Evolutionary conservation across 2,797 vertebrate species (phyloP).

Genomic region (Xiphophorus birchmanni): DNA sequence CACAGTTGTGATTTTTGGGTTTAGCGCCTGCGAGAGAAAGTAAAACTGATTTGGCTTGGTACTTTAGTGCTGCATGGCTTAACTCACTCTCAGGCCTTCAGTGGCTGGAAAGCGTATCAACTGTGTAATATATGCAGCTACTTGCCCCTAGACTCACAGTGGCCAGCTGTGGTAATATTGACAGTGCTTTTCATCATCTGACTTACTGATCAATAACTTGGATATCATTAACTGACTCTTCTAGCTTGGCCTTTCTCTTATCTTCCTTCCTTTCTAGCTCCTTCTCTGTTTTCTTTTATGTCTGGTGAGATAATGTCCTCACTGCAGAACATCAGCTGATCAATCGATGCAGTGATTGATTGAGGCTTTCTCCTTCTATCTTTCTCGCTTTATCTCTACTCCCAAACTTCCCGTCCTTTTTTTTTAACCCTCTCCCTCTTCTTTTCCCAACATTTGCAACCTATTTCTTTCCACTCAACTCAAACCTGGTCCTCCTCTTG

Average conservation of each 20-base stretch:
- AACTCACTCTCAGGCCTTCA: conserved; percentile 24
- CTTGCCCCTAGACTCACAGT: conserved; percentile 15
- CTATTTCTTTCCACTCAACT: neutral
- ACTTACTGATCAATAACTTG: conserved; percentile 60
- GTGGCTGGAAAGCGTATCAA: conserved; percentile 41
- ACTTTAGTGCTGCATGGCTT: conserved; percentile 45
- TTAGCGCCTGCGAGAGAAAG: conserved; percentile 31
- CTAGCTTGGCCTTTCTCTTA: conserved; percentile 35
- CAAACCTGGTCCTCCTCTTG: conserved; percentile 19
- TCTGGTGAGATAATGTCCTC: conserved; percentile 55
- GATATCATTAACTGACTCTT: conserved; percentile 64
- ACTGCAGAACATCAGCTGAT: conserved; percentile 51
- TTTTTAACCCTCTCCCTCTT: neutral
- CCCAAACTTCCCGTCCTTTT: conserved; percentile 16
- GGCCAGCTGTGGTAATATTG: conserved; percentile 58
- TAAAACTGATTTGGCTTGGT: conserved; percentile 42
- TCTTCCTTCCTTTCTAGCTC: conserved; percentile 37
- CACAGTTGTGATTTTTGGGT: conserved; percentile 39
- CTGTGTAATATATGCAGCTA: conserved; percentile 27
- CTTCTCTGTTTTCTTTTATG: conserved; percentile 41
- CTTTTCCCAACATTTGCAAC: neutral
- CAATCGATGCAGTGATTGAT: conserved; percentile 58
- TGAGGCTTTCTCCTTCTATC: conserved; percentile 35
- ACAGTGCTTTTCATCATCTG: conserved; percentile 57
- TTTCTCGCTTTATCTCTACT: conserved; percentile 23